These are phyloP conservation scores for Neolamprologus ventralis DNA, from an alignment of 2,113 vertebrate species.

Conservation along the genomic window DNA sequence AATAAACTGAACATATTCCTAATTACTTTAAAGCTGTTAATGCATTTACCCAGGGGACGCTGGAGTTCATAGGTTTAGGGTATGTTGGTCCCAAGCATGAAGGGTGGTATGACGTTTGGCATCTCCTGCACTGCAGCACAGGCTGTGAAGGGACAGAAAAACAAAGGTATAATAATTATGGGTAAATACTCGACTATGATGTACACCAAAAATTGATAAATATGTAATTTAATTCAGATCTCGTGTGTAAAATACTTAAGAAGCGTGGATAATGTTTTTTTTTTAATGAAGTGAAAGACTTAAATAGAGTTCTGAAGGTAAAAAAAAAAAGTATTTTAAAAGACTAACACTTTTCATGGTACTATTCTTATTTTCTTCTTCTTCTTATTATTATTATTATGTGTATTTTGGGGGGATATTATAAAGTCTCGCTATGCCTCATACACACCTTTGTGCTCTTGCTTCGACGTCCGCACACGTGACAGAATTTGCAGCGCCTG, in stretches of 20 bases:
- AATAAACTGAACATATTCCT: neutral
- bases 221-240: neutral
- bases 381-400: rapidly evolving
- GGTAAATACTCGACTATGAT: neutral
- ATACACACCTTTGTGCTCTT: conserved; percentile 75
- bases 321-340: neutral
- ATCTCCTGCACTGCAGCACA: conserved; percentile 82
- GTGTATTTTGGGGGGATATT: neutral
- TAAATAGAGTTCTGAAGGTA: neutral
- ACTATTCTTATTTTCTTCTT: neutral
- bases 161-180: neutral
- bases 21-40: neutral
- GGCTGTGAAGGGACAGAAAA: conserved; percentile 59
- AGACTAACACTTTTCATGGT: neutral
- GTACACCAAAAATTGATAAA: neutral
- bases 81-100: conserved; percentile 86
- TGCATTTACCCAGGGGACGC: conserved; percentile 77
- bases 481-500: conserved; percentile 86
- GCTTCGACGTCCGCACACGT: conserved; percentile 83
- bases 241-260: neutral
- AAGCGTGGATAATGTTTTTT: neutral
- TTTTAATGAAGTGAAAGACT: neutral
- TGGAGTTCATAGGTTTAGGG: conserved; percentile 78
- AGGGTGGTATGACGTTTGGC: conserved; percentile 83
- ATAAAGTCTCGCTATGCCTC: neutral